Evolutionary conservation across 1,140 invertebrate species (phyloP).

Genomic region (Neomicropteryx cornuta): DNA sequence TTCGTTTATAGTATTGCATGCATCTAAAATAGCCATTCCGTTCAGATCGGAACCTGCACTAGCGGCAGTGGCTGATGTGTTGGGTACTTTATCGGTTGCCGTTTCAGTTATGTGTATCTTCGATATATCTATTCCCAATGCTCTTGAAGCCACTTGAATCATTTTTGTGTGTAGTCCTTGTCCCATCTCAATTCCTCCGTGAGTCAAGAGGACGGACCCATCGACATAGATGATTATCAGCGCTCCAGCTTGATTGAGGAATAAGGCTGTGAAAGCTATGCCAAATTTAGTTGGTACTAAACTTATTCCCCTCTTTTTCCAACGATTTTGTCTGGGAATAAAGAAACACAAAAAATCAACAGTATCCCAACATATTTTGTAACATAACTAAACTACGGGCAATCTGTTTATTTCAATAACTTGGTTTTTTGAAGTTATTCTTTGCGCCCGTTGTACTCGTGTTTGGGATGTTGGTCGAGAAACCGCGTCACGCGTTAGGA

Average conservation of each 20-base stretch:
- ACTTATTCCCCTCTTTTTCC: conserved; percentile 78
- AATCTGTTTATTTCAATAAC: too few relatives aligned
- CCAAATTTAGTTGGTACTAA: conserved; percentile 88
- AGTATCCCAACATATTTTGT: too few relatives aligned
- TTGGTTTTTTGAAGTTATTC: too few relatives aligned
- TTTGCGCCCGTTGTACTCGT: too few relatives aligned
- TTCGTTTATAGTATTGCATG: conserved; percentile 67
- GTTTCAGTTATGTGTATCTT: conserved; percentile 85
- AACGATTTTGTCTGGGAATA: conserved; percentile 60
- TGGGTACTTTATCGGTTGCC: conserved; percentile 87
- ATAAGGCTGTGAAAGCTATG: conserved; percentile 68
- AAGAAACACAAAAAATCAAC: too few relatives aligned
- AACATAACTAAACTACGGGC: too few relatives aligned
- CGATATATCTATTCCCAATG: conserved; percentile 58
- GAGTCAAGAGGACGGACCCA: conserved; percentile 84
- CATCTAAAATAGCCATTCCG: conserved; percentile 86
- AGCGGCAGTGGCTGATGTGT: conserved; percentile 86
- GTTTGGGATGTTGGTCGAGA: too few relatives aligned
- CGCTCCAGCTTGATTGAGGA: conserved; percentile 83
- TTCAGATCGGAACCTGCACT: conserved; percentile 88
- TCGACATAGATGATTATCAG: conserved; percentile 83
- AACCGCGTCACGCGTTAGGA: too few relatives aligned
- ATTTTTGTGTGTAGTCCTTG: conserved; percentile 94
- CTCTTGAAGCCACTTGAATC: conserved; percentile 74
- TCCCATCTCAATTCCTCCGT: conserved; percentile 93